Evolutionary conservation across 2,797 vertebrate species (phyloP).

Genomic region (Cyprinodon diabolis): DNA sequence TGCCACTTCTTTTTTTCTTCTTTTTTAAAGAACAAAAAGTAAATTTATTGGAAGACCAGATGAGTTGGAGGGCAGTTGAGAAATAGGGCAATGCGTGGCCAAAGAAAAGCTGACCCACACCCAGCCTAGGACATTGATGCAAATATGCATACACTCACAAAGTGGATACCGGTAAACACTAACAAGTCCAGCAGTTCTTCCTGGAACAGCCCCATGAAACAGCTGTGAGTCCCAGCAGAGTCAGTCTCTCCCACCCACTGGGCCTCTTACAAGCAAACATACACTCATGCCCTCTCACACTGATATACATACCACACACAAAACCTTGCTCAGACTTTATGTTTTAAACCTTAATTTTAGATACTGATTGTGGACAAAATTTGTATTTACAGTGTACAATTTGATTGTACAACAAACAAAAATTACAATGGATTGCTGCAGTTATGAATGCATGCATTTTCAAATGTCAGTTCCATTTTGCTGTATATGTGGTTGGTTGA

Average conservation of each 20-base stretch:
- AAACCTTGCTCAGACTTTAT: conserved; percentile 33
- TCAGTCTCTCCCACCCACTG: conserved; percentile 75
- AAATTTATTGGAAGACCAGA: conserved; percentile 37
- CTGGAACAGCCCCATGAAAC: conserved; percentile 78
- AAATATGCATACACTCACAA: conserved; percentile 64
- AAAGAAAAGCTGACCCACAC: conserved; percentile 60
- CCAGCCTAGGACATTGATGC: conserved; percentile 45
- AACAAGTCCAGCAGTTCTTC: conserved; percentile 76
- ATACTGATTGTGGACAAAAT: neutral
- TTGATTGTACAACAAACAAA: neutral
- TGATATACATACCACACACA: conserved; percentile 59
- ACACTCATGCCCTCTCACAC: conserved; percentile 68
- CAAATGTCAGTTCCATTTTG: neutral
- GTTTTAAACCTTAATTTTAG: conserved; percentile 12
- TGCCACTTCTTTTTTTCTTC: neutral
- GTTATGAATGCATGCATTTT: neutral
- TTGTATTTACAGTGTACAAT: neutral
- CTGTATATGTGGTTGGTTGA: neutral
- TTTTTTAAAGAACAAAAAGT: conserved; percentile 11
- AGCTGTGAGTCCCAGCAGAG: conserved; percentile 79
- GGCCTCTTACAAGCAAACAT: conserved; percentile 68
- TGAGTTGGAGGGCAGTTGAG: conserved; percentile 32
- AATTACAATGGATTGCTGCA: neutral
- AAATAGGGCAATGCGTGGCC: conserved; percentile 37
- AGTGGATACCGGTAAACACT: conserved; percentile 78